Percentiles rank a stretch among this genome's conserved stretches.
phyloP scores from a whole-genome alignment of 2,113 vertebrate species.

The Thamnaconus septentrionalis region DNA sequence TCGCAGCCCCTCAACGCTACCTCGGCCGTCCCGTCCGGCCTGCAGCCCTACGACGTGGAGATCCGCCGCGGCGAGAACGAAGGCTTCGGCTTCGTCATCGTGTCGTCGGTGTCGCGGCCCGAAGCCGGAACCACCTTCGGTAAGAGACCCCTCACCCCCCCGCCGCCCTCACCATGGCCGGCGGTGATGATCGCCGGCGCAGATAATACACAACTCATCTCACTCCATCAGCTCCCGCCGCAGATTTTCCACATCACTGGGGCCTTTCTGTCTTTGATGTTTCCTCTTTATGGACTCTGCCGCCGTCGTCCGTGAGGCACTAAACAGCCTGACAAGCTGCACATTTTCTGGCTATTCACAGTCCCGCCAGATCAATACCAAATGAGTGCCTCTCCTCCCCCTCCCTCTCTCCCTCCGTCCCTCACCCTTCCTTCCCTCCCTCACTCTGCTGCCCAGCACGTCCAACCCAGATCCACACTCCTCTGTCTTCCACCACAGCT shows the following conservation, averaged over 20 bases:
- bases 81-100: conserved; percentile 97
- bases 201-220: neutral
- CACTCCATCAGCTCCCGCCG: conserved; percentile 17
- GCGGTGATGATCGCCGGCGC: neutral
- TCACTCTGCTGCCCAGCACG: conserved; percentile 46
- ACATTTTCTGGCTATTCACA: conserved; percentile 55
- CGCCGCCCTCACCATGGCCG: neutral
- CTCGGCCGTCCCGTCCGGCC: conserved; percentile 31
- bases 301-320: conserved; percentile 40
- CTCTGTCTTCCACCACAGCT: conserved; percentile 32
- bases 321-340: conserved; percentile 38
- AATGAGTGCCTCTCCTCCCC: conserved; percentile 39
- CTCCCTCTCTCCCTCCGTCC: too few species aligned
- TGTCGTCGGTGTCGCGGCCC: conserved; percentile 93
- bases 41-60: conserved; percentile 96
- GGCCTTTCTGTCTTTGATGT: conserved; percentile 37
- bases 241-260: conserved; percentile 32
- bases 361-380: conserved; percentile 53
- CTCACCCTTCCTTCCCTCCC: conserved; percentile 7
- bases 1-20: conserved; percentile 73
- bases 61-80: conserved; percentile 94
- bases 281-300: conserved; percentile 25
- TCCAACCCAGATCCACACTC: conserved; percentile 45
- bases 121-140: conserved; percentile 96
- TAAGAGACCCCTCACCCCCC: conserved; percentile 69